phyloP scores from a whole-genome alignment of 2,797 vertebrate species.

The Etheostoma perlongum region DNA sequence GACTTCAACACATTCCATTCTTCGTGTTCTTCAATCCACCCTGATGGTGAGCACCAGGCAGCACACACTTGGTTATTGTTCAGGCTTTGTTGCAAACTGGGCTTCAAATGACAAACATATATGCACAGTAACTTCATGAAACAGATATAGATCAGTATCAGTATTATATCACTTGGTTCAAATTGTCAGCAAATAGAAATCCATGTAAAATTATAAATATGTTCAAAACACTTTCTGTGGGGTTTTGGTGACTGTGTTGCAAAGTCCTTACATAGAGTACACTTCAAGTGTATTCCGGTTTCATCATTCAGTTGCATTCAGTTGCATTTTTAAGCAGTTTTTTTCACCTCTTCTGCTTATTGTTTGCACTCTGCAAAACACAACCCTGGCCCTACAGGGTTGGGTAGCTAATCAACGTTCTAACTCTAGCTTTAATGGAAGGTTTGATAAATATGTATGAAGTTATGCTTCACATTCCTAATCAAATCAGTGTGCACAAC shows the following conservation, averaged over 20 bases:
- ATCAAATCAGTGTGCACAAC: constrained; percentile 60
- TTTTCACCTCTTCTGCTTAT: constrained; percentile 17
- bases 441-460: constrained; percentile 71
- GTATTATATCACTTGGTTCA: too few relatives aligned
- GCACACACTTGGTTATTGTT: too few relatives aligned
- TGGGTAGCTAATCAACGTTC: constrained; percentile 54
- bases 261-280: not conserved
- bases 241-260: not conserved
- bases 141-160: too few relatives aligned
- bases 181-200: too few relatives aligned
- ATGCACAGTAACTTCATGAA: too few relatives aligned
- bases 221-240: too few relatives aligned
- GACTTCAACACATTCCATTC: too few relatives aligned
- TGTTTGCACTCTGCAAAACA: constrained; percentile 37
- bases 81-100: too few relatives aligned
- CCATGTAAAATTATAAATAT: too few relatives aligned
- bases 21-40: too few relatives aligned
- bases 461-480: constrained; percentile 53
- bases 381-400: constrained; percentile 24
- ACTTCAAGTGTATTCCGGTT: not conserved
- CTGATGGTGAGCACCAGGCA: too few relatives aligned
- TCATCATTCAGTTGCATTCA: constrained; percentile 12
- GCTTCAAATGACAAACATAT: too few relatives aligned
- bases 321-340: not conserved
- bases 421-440: constrained; percentile 60